Evolutionary conservation across 37 sponge, comb jelly and placozoan species (phyloP), one percentile per base, ranked within the genome.

Genomic region (Halichondria panicea): DNA sequence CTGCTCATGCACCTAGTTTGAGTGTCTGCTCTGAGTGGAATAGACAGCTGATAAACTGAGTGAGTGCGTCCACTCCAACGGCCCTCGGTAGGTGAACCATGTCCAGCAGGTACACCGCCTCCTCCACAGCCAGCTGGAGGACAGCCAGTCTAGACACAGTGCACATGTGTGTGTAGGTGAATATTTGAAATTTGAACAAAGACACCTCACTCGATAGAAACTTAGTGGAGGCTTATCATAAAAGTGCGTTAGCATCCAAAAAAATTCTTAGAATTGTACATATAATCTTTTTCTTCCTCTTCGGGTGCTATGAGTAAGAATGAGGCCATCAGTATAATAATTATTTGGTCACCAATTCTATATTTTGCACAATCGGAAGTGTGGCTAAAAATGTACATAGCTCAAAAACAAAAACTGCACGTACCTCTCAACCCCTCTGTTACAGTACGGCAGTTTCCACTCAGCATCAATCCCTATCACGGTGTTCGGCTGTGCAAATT

Each of bases 391-490:
- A n/a, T n/a, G n/a, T n/a, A n/a, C n/a, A n/a, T n/a, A n/a, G n/a
- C n/a, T n/a, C n/a, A 58, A 38, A 5, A 13, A 6, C 12, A 8
- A 27, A 31, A 44, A 24, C 8, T 55, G n/a, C 22, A 38, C 35
- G 19, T 34, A 81, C 89, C 84, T 89, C 59, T 82, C 84, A 2
- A 71, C 60, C 8, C 84, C 80, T n/a, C 65, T 52, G 63, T 91
- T 86, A 50, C 84, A 86, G 6, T 56, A 45, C 0, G 90, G 61
- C 38, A 92, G 65, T 40, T 76, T 81, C 93, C 93, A 92, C 45
- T 92, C 93, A 2, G 81, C 76, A 72, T 92, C 93, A 1, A 92
- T 69, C 4, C 88, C 93, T 32, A 92, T 74, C 13, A 84, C 43
- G 4, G 43, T 55, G 22, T 34, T 74, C 0, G 43, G 57, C 89